phyloP scores from a whole-genome alignment of 2,888 invertebrate species.

The Sphinx pinastri region DNA sequence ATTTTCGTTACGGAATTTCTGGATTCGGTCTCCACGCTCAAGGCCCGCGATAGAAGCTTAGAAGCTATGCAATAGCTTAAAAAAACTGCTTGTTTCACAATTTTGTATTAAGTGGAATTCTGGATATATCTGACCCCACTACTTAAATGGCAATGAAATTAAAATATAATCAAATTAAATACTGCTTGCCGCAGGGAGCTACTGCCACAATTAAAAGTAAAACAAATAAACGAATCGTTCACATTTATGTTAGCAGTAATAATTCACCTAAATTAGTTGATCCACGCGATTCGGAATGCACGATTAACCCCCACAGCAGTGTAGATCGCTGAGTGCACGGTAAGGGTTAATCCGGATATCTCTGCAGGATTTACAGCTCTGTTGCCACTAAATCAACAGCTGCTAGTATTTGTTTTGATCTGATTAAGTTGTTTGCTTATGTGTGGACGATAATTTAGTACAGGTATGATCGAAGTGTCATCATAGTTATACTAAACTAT shows the following conservation, averaged over 20 bases:
- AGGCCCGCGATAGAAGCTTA: no score
- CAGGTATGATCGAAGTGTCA: not conserved
- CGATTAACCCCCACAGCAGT: not conserved
- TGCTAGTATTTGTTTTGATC: slow-evolving; percentile 15
- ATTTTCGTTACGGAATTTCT: no score
- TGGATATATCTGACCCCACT: not conserved
- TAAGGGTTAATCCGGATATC: slow-evolving; percentile 28
- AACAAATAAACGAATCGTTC: not conserved
- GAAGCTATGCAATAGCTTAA: no score
- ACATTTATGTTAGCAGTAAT: not conserved
- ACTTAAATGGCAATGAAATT: no score
- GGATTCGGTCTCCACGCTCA: no score
- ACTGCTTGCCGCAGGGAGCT: no score
- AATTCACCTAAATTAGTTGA: no score
- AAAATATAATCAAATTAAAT: no score
- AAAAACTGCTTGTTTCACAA: no score
- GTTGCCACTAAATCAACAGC: slow-evolving; percentile 22
- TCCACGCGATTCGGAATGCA: no score
- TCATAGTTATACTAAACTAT: not conserved
- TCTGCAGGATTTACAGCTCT: slow-evolving; percentile 26
- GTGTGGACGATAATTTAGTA: not conserved
- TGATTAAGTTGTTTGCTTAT: slow-evolving; percentile 12
- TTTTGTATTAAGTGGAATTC: no score
- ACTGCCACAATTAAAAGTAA: not conserved
- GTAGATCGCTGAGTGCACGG: slow-evolving; percentile 26